Evolutionary conservation across 2,797 vertebrate species (phyloP).

Genomic region (Myotis planiceps): DNA sequence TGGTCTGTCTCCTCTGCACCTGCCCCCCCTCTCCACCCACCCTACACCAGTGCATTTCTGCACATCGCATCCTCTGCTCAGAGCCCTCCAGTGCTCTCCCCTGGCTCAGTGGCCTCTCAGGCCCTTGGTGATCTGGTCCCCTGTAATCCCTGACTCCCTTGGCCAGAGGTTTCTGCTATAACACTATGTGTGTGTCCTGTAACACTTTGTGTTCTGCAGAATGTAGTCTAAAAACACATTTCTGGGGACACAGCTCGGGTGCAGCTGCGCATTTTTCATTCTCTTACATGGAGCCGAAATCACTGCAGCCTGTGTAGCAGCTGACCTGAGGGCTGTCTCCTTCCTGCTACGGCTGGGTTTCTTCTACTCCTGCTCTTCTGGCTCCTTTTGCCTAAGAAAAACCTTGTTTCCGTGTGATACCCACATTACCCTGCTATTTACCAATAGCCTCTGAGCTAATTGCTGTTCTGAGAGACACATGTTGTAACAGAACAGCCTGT

Average conservation of each 20-base stretch:
- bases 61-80: not conserved
- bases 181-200: not conserved
- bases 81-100: not conserved
- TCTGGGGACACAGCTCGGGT: not conserved
- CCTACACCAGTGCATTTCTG: not conserved
- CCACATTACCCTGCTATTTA: not conserved
- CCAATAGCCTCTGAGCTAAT: conserved; percentile 20
- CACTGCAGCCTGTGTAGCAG: not conserved
- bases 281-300: not conserved
- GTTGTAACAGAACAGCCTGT: conserved; percentile 42
- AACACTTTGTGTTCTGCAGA: not conserved
- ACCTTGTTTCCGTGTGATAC: not conserved
- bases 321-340: not conserved
- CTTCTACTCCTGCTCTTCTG: not conserved
- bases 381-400: not conserved
- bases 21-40: not conserved
- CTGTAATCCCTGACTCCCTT: not conserved
- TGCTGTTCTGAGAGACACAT: not conserved
- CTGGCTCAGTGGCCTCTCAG: not conserved
- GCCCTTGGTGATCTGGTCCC: not conserved
- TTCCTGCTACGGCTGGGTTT: not conserved
- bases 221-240: not conserved
- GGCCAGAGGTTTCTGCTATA: not conserved
- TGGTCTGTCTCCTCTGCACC: not conserved
- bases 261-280: not conserved